Evolutionary conservation across 2,888 invertebrate species (phyloP), one percentile per base, ranked within the genome.

Genomic region (Lepidochrysops patricia): DNA sequence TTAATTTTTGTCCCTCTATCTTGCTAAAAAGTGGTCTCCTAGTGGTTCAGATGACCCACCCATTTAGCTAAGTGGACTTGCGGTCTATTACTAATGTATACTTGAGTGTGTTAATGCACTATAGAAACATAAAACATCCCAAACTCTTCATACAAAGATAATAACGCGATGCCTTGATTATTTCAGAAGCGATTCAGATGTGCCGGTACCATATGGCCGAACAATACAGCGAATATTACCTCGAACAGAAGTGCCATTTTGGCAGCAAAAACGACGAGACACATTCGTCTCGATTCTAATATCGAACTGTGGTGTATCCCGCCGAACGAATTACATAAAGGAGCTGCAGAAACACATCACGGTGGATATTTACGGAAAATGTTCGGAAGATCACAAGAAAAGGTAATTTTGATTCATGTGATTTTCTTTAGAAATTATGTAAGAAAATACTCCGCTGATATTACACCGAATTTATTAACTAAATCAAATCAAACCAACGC

Each of bases 131-230:
- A 5, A 32, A 34, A 34, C 1, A 7, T 15, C 13, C 1, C 37
- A 19, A 43, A 19, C n/a, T 1, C 23, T 43, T 12, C 19, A 9
- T 13, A 48, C 32, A 29, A 13, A 60, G 52, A 57, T 60, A 25
- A 9, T 37, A 59, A 59, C 26, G 12, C 26, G 25, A 58, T 35
- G 35, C 26, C 58, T 35, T 52, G 26, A 35, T 59, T 52, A 52
- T 73, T 91, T 72, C 77, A 92, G 94, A 70, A 88, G 82, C 72
- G 90, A 91, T 64, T 88, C 93, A 1, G 93, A 93, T 66, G 83
- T 93, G 13, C 93, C 93, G 0, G 92, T 93, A 2, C 92, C 93
- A 0, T 93, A 93, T 61, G 93, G 93, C 0, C 85, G 93, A 54
- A 91, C 91, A 1, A 61, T 92, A 1, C 67, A 80, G 6, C 61